Evolutionary conservation across 2,797 vertebrate genomes (phyloP), one percentile per base, ranked within the genome.

Genomic region (Zalophus californianus): DNA sequence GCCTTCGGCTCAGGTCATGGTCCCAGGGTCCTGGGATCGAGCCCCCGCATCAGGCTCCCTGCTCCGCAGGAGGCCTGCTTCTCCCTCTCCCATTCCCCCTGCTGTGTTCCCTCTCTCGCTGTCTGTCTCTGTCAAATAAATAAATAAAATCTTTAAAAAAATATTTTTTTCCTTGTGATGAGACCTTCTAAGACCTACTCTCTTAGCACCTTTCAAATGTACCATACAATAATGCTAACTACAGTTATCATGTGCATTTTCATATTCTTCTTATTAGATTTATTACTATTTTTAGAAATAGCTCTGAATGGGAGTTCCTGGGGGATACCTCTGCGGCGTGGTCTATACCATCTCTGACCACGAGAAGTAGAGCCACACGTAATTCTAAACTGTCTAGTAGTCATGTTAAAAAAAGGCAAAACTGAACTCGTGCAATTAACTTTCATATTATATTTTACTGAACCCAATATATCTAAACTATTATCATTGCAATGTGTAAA

Each of bases 11-110:
- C 8, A 68, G 66, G 66, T 68, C 66, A 68, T 11, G 66, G 20
- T 35, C n/a, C 11, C 66, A 68, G 66, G n/a, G 18, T 68, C n/a
- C 66, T 68, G n/a, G n/a, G 7, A 20, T 35, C 2, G 16, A 68
- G n/a, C 13, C 66, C 66, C 66, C 8, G 0, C 4, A 14, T n/a
- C 16, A 4, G n/a, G 66, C 4, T 21, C 32, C 8, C 0, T 9
- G 16, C 16, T 68, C 32, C 20, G 15, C 32, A 0, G 64, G 32
- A 8, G 2, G n/a, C 10, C 32, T 68, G 16, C 64, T 68, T 68
- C 13, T 68, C 64, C 64, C 16, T 68, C 32, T 68, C 64, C 7
- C 32, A 20, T 32, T 68, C 3, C 66, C n/a, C 18, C 66, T 44
- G 44, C 44, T 44, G 44, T 44, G 44, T 44, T 68, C 32, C 66